These are phyloP conservation scores for Tricholaema leucomelas DNA, from an alignment of 2,113 vertebrate species.

Conservation along the genomic window DNA sequence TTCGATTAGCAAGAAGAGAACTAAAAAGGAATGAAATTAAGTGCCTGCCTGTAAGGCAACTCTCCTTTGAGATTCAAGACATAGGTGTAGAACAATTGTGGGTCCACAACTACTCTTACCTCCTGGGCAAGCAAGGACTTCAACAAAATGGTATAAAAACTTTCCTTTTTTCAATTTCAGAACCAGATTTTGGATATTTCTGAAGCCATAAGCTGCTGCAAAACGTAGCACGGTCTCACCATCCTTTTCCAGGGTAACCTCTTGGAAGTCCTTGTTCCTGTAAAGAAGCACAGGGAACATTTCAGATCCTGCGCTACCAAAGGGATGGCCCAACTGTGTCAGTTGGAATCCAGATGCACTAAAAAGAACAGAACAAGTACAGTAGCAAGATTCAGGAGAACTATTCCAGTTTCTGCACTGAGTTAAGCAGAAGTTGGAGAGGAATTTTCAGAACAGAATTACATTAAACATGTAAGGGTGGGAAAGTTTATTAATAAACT, in stretches of 20 bases:
- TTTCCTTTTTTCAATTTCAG: conserved; percentile 90
- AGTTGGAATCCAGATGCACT: background rate
- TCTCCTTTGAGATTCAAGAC: background rate
- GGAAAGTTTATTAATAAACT: background rate
- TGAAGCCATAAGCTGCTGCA: conserved; percentile 91
- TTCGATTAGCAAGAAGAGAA: background rate
- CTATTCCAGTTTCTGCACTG: background rate
- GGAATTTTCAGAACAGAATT: background rate
- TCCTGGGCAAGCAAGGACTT: conserved; percentile 94
- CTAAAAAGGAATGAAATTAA: background rate
- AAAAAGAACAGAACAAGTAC: background rate
- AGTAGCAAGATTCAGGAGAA: background rate
- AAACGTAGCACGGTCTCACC: conserved; percentile 91
- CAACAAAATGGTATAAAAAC: conserved; percentile 90
- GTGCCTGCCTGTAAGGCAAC: background rate
- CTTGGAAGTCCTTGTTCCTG: conserved; percentile 97
- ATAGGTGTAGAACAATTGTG: fast-evolving
- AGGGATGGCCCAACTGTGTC: background rate
- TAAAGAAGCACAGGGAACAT: background rate
- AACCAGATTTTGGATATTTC: conserved; percentile 94
- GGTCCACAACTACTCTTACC: conserved; percentile 73
- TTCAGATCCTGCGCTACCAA: background rate
- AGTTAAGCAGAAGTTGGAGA: background rate
- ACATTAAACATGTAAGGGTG: background rate
- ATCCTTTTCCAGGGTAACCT: conserved; percentile 90